Base-by-base conservation (phyloP, 2,797 vertebrate species). In the Manis crassicaudata region DNA sequence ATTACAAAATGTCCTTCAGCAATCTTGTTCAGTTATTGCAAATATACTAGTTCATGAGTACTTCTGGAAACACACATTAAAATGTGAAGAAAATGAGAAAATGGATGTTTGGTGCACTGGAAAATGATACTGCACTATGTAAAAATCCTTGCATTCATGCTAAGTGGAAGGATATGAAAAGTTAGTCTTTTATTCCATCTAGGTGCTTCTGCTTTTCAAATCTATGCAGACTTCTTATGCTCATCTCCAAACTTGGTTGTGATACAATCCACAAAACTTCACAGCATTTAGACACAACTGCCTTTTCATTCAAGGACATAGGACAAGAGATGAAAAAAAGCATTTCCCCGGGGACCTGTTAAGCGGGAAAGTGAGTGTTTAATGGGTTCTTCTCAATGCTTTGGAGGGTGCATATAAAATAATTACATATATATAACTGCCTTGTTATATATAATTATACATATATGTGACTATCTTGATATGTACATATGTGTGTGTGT, bases 151-250 rank as follows among this genome's bases (percentile, higher is more conserved):
- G 25, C 3, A 56, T 25, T 72, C 62, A 43, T 58, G 32, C 60
- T 92, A n/a, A 87, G 13, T 54, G 18, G n/a, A 70, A 72, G 27
- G 12, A 70, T 92, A 21, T 83, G 32, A 92, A 96, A 94, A 77
- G 11, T 77, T 88, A 29, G 17, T 58, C 25, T 79, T 73, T 88
- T 88, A 27, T 72, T 23, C 17, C 65, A 56, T 52, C 11, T 54
- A 70, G 27, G 11, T 52, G 18, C 56, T 88, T 56, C 70, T 88
- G 27, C 58, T 84, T 35, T 60, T 77, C 56, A 92, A 68, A 92
- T 84, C 43, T n/a, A 43, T 25, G 46, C 35, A 52, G 73, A 88
- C 5, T 56, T 4, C 62, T 72, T 8, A 4, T 65, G 3, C 82
- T 65, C 63, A 73, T 77, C 72, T 88, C 77, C 52, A 92, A 79